phyloP scores from a whole-genome alignment of 2,797 vertebrate species.

The Xenopus petersii region DNA sequence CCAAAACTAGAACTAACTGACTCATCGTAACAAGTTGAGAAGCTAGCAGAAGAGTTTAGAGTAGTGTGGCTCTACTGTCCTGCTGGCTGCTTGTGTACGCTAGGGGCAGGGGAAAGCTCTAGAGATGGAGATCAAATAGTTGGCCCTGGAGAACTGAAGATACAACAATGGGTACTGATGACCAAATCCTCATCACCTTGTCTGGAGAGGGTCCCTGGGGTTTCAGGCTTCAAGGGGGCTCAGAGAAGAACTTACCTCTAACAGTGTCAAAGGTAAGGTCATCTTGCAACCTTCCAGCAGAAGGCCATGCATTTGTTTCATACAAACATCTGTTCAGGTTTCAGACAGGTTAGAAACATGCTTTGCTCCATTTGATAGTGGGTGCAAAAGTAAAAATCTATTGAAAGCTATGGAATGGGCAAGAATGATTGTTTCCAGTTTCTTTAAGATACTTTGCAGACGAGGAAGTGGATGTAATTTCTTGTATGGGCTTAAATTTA shows the following conservation, averaged over 20 bases:
- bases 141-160: conserved; percentile 25
- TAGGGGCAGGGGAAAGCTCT: conserved; percentile 7
- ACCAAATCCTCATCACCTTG: conserved; percentile 82
- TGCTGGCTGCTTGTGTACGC: conserved; percentile 42
- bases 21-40: conserved; percentile 58
- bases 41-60: conserved; percentile 59
- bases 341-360: neutral
- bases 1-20: conserved; percentile 62
- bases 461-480: too few relatives aligned
- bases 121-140: conserved; percentile 50
- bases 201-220: conserved; percentile 94
- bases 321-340: neutral
- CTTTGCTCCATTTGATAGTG: neutral
- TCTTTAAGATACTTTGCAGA: too few relatives aligned
- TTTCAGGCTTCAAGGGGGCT: conserved; percentile 93
- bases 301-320: conserved; percentile 10
- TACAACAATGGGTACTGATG: conserved; percentile 82
- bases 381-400: neutral
- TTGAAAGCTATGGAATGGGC: neutral
- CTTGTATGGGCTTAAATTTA: too few relatives aligned
- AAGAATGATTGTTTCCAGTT: too few relatives aligned
- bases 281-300: neutral
- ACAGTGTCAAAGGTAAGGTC: conserved; percentile 93
- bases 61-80: conserved; percentile 55
- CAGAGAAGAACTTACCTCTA: conserved; percentile 88